Evolutionary conservation across 2,888 invertebrate species (phyloP).

Genomic region (Embidobia sp.): DNA sequence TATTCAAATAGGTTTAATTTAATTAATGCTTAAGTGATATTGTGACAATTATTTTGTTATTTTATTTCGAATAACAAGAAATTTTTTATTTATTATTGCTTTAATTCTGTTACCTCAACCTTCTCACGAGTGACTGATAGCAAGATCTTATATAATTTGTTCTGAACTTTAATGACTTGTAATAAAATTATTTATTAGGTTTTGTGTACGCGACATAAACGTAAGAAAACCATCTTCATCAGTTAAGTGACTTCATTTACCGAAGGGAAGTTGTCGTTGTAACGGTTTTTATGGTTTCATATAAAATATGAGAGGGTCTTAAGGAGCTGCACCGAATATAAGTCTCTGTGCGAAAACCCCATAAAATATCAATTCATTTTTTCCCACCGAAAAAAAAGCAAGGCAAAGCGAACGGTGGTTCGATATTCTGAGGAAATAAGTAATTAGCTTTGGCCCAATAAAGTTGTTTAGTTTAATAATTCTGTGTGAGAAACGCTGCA

Average conservation of each 20-base stretch:
- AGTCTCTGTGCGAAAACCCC: conserved; percentile 8
- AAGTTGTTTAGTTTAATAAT: neutral
- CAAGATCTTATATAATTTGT: too few relatives aligned
- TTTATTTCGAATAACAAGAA: too few relatives aligned
- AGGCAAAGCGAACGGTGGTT: too few relatives aligned
- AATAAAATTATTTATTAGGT: conserved; percentile 26
- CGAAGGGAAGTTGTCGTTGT: conserved; percentile 23
- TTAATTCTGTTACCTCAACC: too few relatives aligned
- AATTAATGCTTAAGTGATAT: too few relatives aligned
- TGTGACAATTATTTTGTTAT: too few relatives aligned
- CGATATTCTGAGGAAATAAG: too few relatives aligned
- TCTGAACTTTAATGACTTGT: too few relatives aligned
- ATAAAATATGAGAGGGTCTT: conserved; percentile 32
- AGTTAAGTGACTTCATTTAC: conserved; percentile 47
- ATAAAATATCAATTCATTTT: conserved; percentile 16
- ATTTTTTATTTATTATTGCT: too few relatives aligned
- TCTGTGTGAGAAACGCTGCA: neutral
- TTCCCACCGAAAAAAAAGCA: conserved; percentile 1
- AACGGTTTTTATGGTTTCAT: conserved; percentile 24
- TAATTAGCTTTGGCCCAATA: too few relatives aligned
- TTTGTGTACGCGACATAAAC: neutral
- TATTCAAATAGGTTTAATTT: neutral
- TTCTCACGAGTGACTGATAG: too few relatives aligned
- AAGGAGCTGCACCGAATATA: conserved; percentile 10
- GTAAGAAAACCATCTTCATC: conserved; percentile 37